Base-by-base conservation (phyloP, 2,888 invertebrate genomes). In the Diarsia rubi region DNA sequence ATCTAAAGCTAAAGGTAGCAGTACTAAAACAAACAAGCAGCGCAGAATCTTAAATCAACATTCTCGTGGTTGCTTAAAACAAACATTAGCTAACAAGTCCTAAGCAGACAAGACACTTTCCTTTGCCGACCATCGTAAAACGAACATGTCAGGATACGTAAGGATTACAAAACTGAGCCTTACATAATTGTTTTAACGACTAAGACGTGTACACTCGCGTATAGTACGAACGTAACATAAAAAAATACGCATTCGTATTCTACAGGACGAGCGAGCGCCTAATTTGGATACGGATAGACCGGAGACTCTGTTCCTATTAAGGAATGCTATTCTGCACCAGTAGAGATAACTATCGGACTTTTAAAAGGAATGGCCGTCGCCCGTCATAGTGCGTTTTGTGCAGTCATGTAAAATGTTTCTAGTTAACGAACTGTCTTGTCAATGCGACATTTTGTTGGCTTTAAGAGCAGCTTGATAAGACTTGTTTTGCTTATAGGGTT, bases 241-340 rank as follows among this genome's bases (percentile, higher is more conserved):
- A 89, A 88, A 84, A 84, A 27, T n/a, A 60, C 72, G 63, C 85
- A 86, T 93, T 91, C 86, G 90, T 91, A 93, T 91, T 88, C 92
- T 68, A 75, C 44, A 81, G 81, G 81, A 88, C 88, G 86, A 88
- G 75, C 84, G 79, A 83, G 87, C 79, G 86, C 92, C 93, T 89
- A 91, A 92, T 92, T 93, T 89, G 92, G 92, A 78, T 75, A 79
- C 82, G 76, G 81, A 87, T 86, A 88, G 86, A 84, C 85, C 77
- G 78, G 65, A 82, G 79, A 79, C 86, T 82, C 69, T 79, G 68
- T 70, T 57, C 82, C 77, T 59, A 75, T 74, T 83, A 87, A 52
- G 86, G 88, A 68, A 69, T 66, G 85, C 80, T 85, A 79, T 82
- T 81, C 80, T 85, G 78, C 73, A 74, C 76, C 69, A 72, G 81